phyloP scores from a whole-genome alignment of 2,888 invertebrate species.

The Kryphioiulus occultus region DNA sequence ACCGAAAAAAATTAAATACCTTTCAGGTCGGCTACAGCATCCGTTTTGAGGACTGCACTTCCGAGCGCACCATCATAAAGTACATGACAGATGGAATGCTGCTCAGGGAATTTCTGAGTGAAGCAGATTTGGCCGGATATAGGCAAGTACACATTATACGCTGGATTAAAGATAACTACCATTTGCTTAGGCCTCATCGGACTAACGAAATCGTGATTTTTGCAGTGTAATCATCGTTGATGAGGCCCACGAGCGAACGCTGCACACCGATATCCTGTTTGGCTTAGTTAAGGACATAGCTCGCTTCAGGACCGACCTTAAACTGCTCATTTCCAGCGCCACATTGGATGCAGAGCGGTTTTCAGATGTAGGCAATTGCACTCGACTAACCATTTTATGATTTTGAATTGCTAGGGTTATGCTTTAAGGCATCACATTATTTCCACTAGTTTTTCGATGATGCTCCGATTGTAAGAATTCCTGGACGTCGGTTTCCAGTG shows the following conservation, averaged over 20 bases:
- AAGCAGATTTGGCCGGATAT: conserved; percentile 94
- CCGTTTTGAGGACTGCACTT: conserved; percentile 98
- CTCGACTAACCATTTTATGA: conserved; percentile 66
- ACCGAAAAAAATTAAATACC: too few relatives aligned
- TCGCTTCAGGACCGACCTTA: conserved; percentile 90
- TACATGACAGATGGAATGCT: conserved; percentile 99
- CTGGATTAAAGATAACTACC: not conserved
- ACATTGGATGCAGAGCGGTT: conserved; percentile 98
- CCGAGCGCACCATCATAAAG: conserved; percentile 93
- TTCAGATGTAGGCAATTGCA: conserved; percentile 69
- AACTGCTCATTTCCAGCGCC: conserved; percentile 96
- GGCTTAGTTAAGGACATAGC: conserved; percentile 94
- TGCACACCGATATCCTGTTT: conserved; percentile 98
- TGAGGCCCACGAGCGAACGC: conserved; percentile 97
- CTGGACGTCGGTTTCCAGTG: conserved; percentile 96
- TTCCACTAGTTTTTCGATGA: conserved; percentile 89
- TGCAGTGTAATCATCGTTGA: conserved; percentile 98
- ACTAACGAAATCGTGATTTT: conserved; percentile 45
- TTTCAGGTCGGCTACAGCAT: conserved; percentile 76
- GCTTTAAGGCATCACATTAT: conserved; percentile 44
- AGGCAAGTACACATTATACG: conserved; percentile 58
- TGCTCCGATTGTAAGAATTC: conserved; percentile 96
- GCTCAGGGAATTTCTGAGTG: conserved; percentile 94
- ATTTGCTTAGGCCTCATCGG: conserved; percentile 52
- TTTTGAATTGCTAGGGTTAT: conserved; percentile 87